A percentile compares a stretch with the other conserved stretches of the same genome.
phyloP scores from a whole-genome alignment of 2,888 invertebrate species.

The Hyalella azteca region DNA sequence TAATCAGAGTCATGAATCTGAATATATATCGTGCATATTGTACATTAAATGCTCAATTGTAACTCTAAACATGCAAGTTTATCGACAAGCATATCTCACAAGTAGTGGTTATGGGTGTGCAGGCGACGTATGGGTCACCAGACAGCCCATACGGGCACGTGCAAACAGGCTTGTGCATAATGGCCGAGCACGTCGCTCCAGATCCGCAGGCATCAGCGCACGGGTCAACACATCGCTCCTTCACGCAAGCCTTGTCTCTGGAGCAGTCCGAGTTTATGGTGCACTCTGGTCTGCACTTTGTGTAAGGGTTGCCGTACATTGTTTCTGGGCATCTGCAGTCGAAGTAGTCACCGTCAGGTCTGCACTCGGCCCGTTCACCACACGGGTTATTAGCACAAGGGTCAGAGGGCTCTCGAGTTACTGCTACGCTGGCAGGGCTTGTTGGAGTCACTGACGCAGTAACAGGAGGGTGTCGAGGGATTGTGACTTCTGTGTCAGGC shows the following conservation, averaged over 20 bases:
- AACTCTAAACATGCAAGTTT: slow-evolving; percentile 4
- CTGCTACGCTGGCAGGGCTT: not conserved
- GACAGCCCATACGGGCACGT: slow-evolving; percentile 73
- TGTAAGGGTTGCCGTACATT: slow-evolving; percentile 78
- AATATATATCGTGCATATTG: too few relatives aligned
- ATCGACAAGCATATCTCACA: not conserved
- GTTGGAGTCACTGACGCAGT: not conserved
- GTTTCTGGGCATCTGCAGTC: slow-evolving; percentile 79
- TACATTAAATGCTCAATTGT: too few relatives aligned
- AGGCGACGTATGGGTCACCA: slow-evolving; percentile 70
- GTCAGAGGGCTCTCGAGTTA: slow-evolving; percentile 62
- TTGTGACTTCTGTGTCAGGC: not conserved
- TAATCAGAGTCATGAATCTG: too few relatives aligned
- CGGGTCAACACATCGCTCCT: slow-evolving; percentile 84
- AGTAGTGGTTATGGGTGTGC: slow-evolving; percentile 36
- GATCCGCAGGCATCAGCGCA: slow-evolving; percentile 81
- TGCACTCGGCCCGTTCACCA: slow-evolving; percentile 78
- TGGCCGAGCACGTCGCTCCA: slow-evolving; percentile 75
- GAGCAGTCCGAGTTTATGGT: slow-evolving; percentile 56
- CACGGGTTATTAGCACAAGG: slow-evolving; percentile 84
- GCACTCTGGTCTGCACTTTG: slow-evolving; percentile 70
- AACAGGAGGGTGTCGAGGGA: not conserved
- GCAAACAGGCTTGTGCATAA: slow-evolving; percentile 79
- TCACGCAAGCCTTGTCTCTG: slow-evolving; percentile 74
- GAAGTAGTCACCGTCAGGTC: slow-evolving; percentile 68